Conservation (phyloP, 2,113 vertebrate species). For the Megaptera novaeangliae region DNA sequence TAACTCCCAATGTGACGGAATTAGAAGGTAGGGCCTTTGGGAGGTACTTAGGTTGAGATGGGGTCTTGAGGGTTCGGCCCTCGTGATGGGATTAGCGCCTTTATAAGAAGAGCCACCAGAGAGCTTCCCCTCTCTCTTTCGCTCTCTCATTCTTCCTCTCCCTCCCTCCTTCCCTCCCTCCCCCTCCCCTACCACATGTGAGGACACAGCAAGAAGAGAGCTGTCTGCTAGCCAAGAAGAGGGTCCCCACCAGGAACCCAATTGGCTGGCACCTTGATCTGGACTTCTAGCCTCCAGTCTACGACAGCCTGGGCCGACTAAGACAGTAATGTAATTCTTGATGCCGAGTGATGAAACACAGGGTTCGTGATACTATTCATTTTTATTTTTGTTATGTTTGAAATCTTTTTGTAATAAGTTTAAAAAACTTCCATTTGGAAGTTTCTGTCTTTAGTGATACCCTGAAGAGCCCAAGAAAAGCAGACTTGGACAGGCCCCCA, state of each 20-base stretch:
- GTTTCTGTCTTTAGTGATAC: not conserved
- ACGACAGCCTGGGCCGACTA: no score
- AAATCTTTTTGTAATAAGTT: not conserved
- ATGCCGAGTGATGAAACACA: not conserved
- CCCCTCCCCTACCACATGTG: not conserved
- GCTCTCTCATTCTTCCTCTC: not conserved
- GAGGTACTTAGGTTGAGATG: not conserved
- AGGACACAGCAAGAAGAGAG: not conserved
- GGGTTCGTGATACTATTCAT: not conserved
- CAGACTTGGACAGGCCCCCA: not conserved
- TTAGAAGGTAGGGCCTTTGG: not conserved
- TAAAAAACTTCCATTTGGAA: not conserved
- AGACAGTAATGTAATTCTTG: not conserved
- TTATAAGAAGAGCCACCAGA: not conserved
- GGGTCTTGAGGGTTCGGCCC: not conserved
- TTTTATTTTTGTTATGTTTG: not conserved
- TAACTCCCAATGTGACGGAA: no score
- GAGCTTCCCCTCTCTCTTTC: not conserved
- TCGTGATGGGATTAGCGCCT: not conserved
- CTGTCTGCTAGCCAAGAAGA: not conserved
- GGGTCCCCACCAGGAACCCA: not conserved
- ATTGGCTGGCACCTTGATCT: not conserved
- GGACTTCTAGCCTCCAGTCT: not conserved
- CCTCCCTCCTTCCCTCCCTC: not conserved
- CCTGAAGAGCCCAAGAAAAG: not conserved